Conservation (phyloP, 2,888 invertebrate species). For the Tubulanus polymorphus region DNA sequence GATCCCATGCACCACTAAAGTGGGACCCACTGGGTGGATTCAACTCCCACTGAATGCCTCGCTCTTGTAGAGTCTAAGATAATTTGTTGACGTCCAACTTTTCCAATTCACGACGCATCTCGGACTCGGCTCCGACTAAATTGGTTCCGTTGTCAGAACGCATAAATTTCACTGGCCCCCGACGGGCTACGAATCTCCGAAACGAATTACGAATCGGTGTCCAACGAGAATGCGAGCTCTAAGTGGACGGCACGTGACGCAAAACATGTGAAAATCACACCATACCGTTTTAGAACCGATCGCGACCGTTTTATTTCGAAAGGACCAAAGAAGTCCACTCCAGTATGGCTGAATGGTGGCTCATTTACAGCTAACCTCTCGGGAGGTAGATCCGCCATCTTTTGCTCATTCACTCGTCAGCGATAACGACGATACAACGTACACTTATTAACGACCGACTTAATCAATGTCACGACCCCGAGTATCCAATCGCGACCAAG, state of each 20-base stretch:
- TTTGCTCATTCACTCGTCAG: neutral
- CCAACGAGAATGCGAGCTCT: slow-evolving; percentile 24
- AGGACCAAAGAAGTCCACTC: slow-evolving; percentile 30
- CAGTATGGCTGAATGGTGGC: slow-evolving; percentile 25
- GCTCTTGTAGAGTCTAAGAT: too few species aligned
- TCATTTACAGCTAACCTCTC: slow-evolving; percentile 19
- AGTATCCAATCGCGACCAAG: neutral
- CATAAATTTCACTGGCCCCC: slow-evolving; percentile 19
- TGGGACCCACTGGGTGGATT: neutral
- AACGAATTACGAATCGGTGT: slow-evolving; percentile 25
- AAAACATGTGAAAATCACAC: slow-evolving; percentile 28
- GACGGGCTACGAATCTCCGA: slow-evolving; percentile 23
- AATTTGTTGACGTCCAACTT: too few species aligned
- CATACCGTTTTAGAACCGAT: slow-evolving; percentile 26
- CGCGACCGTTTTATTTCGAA: slow-evolving; percentile 25
- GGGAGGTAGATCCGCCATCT: slow-evolving; percentile 20
- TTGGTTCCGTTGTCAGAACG: slow-evolving; percentile 28
- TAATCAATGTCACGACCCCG: neutral
- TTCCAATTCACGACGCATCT: too few species aligned
- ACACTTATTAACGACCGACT: neutral
- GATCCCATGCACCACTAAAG: neutral
- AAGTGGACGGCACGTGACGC: slow-evolving; percentile 25
- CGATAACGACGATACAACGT: neutral
- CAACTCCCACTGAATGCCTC: neutral
- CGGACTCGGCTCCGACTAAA: slow-evolving; percentile 25